Percentiles rank a stretch among this genome's conserved stretches.
Evolutionary conservation across 2,797 vertebrate species (phyloP).

Genomic region (Xerus rutilus): DNA sequence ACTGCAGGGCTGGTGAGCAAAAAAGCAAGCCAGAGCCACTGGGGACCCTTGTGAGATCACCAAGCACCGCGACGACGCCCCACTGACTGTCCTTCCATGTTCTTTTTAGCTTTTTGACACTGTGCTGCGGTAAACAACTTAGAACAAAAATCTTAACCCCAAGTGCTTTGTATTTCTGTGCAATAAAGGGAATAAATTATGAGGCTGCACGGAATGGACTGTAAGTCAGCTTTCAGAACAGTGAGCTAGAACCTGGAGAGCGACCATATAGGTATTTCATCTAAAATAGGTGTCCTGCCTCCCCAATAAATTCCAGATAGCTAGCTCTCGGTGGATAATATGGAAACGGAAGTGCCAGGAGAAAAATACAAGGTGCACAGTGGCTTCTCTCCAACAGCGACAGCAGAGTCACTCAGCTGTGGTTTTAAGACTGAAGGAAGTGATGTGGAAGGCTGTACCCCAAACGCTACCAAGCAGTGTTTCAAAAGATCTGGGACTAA

Average conservation of each 20-base stretch:
- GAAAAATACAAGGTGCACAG: not conserved
- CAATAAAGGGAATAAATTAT: not conserved
- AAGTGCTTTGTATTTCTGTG: not conserved
- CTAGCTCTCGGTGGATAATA: not conserved
- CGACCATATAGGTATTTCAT: too few relatives aligned
- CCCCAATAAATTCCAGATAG: not conserved
- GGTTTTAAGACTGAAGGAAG: not conserved
- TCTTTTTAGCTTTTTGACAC: not conserved
- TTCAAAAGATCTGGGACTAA: not conserved
- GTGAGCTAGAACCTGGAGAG: too few relatives aligned
- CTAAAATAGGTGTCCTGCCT: not conserved
- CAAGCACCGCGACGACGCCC: not conserved
- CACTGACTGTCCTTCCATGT: not conserved
- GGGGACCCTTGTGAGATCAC: not conserved
- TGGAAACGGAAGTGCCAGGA: not conserved
- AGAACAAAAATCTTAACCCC: not conserved
- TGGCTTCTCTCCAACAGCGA: not conserved
- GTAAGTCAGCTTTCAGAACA: not conserved
- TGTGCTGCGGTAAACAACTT: not conserved
- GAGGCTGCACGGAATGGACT: not conserved
- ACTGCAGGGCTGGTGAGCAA: not conserved
- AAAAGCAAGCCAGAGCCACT: not conserved
- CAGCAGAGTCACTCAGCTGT: not conserved
- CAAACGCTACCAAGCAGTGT: fast-evolving
- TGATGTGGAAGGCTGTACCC: not conserved